Percentiles rank a stretch among this genome's conserved stretches.
phyloP scores from a whole-genome alignment of 2,797 vertebrate genomes.

The Rhincodon typus region DNA sequence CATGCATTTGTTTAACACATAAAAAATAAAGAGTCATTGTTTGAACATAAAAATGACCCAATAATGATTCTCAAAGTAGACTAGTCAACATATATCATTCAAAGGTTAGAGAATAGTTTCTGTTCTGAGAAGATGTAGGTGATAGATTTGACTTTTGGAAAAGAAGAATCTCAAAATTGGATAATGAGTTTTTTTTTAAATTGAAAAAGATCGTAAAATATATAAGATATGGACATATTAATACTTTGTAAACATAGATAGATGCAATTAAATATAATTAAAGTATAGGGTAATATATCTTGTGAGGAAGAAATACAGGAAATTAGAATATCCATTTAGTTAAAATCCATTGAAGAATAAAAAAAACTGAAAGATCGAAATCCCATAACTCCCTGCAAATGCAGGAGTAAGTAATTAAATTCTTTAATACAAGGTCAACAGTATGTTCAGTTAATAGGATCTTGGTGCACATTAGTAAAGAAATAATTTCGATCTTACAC shows the following conservation, averaged over 20 bases:
- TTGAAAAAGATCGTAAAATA: not conserved
- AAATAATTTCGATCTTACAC: not conserved
- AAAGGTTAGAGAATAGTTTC: not conserved
- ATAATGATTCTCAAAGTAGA: too few relatives aligned
- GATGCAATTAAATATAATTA: not conserved
- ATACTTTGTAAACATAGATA: not conserved
- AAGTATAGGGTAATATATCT: not conserved
- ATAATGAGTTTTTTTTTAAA: not conserved
- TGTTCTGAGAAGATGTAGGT: not conserved
- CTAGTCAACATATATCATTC: not conserved
- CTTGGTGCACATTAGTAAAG: not conserved
- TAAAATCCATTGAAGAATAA: not conserved
- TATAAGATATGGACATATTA: not conserved
- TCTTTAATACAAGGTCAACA: not conserved
- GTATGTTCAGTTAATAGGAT: not conserved
- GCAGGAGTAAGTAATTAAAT: not conserved
- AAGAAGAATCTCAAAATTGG: not conserved
- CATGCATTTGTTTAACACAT: too few relatives aligned
- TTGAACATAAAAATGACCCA: too few relatives aligned
- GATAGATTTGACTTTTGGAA: not conserved
- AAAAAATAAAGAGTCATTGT: too few relatives aligned
- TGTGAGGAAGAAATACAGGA: not conserved
- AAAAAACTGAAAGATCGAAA: not conserved
- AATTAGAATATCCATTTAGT: not conserved
- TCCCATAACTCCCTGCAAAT: not conserved